These are phyloP conservation scores for Heterohyrax brucei DNA, from an alignment of 2,797 vertebrate genomes.

Conservation along the genomic window DNA sequence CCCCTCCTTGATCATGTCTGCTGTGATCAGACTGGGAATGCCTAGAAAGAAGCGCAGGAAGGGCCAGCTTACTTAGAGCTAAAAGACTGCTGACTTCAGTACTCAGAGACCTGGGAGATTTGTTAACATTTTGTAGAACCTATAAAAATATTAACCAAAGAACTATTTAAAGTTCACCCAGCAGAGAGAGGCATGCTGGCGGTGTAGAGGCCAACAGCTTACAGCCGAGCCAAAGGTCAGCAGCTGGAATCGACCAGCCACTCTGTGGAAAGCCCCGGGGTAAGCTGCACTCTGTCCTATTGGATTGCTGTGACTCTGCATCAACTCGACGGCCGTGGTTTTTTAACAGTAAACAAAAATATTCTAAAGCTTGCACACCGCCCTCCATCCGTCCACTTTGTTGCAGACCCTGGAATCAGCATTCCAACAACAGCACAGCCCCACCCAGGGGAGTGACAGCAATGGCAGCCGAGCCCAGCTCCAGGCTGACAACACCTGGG, in stretches of 20 bases:
- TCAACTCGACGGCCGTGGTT: no score
- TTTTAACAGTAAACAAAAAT: not conserved
- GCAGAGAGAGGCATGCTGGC: not conserved
- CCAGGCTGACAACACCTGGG: not conserved
- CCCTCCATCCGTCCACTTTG: not conserved
- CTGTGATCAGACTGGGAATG: conserved; percentile 98
- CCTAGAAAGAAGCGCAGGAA: conserved; percentile 89
- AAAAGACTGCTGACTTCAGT: not conserved
- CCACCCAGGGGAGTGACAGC: no score
- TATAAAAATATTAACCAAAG: conserved; percentile 7
- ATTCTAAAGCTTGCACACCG: not conserved
- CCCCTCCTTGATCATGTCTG: conserved; percentile 98
- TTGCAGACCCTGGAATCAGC: not conserved
- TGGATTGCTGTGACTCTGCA: no score
- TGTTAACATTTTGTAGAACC: not conserved
- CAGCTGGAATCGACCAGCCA: no score
- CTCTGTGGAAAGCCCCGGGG: no score
- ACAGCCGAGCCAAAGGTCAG: no score
- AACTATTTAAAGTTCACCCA: conserved; percentile 34
- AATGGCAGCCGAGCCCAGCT: not conserved
- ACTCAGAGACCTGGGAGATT: not conserved
- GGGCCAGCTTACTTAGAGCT: not conserved
- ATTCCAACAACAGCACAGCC: not conserved
- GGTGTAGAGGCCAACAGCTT: no score
- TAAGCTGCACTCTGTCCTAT: no score